phyloP scores from a whole-genome alignment of 64 coral and sea anemone species.

The Actinia equina region DNA sequence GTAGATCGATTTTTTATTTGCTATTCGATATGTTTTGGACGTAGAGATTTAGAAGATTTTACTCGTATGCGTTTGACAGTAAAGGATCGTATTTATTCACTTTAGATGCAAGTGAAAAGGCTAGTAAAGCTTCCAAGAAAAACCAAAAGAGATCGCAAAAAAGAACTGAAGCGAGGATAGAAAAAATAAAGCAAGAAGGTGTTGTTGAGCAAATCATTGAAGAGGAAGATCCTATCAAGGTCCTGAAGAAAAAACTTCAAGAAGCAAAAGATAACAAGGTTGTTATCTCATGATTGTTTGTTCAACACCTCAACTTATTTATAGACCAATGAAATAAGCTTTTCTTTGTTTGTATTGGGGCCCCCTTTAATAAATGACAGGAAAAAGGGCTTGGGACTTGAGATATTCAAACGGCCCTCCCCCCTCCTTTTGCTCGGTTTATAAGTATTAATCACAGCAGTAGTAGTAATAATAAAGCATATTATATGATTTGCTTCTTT shows the following conservation, averaged over 20 bases:
- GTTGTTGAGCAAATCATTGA: conserved; percentile 42
- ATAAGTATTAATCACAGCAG: too few species aligned
- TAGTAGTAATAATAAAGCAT: too few species aligned
- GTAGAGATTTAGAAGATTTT: too few species aligned
- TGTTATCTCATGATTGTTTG: not conserved
- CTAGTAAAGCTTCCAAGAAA: conserved; percentile 55
- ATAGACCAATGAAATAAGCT: too few species aligned
- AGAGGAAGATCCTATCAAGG: conserved; percentile 59
- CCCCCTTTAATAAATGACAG: too few species aligned
- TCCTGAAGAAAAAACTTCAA: conserved; percentile 67
- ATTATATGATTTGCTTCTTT: too few species aligned
- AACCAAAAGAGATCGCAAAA: conserved; percentile 84
- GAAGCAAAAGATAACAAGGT: conserved; percentile 87
- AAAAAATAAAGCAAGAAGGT: conserved; percentile 56
- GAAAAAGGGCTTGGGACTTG: too few species aligned
- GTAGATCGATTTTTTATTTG: not conserved
- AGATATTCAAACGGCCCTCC: too few species aligned
- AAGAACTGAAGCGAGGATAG: conserved; percentile 49
- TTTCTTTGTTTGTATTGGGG: too few species aligned
- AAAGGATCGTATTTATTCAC: too few species aligned
- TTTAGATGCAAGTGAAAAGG: not conserved
- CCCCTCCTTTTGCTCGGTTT: too few species aligned
- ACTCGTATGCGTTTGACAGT: not conserved
- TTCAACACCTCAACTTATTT: not conserved
- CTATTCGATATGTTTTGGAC: not conserved